These are phyloP conservation scores for Myotis yumanensis DNA, from an alignment of 2,113 vertebrate species.

Conservation along the genomic window DNA sequence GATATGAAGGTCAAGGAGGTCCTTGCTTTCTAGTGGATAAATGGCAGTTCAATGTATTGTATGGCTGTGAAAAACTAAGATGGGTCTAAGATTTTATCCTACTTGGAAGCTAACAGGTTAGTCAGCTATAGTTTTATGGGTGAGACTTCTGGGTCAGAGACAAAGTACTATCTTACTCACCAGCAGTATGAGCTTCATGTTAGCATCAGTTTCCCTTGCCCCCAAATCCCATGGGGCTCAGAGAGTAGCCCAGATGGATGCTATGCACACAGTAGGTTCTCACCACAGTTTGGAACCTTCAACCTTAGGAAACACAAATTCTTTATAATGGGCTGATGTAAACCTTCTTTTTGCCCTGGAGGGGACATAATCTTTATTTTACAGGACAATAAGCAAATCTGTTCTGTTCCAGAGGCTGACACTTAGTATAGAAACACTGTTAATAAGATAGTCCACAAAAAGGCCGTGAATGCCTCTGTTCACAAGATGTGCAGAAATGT, in stretches of 20 bases:
- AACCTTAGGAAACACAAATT: not conserved
- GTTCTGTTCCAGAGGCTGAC: not conserved
- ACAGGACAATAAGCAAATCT: not conserved
- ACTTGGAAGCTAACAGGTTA: not conserved
- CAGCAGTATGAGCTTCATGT: not conserved
- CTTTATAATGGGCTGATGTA: not conserved
- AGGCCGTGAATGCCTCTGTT: not conserved
- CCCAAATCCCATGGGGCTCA: rapidly evolving
- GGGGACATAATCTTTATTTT: not conserved
- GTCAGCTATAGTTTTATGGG: not conserved
- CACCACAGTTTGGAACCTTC: not conserved
- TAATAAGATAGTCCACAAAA: not conserved
- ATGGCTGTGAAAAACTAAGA: not conserved
- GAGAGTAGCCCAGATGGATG: not conserved
- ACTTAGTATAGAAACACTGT: not conserved
- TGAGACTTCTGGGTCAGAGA: not conserved
- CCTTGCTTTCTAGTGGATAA: not conserved
- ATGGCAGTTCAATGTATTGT: not conserved
- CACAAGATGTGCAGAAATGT: not conserved
- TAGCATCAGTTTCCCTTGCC: not conserved
- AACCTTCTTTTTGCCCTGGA: not conserved
- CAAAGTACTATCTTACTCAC: not conserved
- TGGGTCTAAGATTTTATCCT: not conserved
- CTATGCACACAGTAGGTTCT: not conserved
- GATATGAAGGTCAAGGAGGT: not conserved